phyloP scores from a whole-genome alignment of 2,797 vertebrate genomes.

The Oreonectes daqikongensis region DNA sequence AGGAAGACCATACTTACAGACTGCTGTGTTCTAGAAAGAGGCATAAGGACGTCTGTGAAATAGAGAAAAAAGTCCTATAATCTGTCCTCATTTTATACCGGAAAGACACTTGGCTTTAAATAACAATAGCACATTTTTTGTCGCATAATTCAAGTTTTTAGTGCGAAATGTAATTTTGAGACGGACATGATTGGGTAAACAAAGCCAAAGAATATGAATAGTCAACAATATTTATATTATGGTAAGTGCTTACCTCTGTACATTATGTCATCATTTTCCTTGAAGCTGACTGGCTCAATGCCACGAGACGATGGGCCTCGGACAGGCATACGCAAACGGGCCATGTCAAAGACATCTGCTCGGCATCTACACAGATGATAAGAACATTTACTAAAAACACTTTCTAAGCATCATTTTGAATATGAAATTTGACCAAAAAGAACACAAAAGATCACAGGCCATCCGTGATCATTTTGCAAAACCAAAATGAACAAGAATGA shows the following conservation, averaged over 20 bases:
- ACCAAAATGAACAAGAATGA: too few relatives aligned
- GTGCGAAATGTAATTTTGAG: too few relatives aligned
- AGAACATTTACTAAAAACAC: background rate
- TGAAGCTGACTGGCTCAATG: constrained; percentile 76
- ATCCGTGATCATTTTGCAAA: too few relatives aligned
- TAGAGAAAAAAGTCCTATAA: background rate
- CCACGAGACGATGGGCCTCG: constrained; percentile 76
- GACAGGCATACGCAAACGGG: constrained; percentile 83
- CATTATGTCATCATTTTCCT: constrained; percentile 82
- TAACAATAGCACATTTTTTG: background rate
- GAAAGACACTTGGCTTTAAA: background rate
- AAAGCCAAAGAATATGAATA: background rate
- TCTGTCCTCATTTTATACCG: background rate
- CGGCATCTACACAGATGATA: constrained; percentile 66
- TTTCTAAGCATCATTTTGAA: background rate
- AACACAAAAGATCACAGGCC: too few relatives aligned
- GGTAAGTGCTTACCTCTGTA: constrained; percentile 72
- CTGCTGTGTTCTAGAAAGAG: background rate
- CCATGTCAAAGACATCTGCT: constrained; percentile 89
- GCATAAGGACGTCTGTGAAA: constrained; percentile 19
- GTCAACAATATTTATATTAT: background rate
- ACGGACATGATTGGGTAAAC: too few relatives aligned
- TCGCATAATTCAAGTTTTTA: too few relatives aligned
- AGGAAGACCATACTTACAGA: constrained; percentile 21
- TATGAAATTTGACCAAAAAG: too few relatives aligned